Conservation (phyloP, 2,797 vertebrate genomes). For the Menidia menidia region DNA sequence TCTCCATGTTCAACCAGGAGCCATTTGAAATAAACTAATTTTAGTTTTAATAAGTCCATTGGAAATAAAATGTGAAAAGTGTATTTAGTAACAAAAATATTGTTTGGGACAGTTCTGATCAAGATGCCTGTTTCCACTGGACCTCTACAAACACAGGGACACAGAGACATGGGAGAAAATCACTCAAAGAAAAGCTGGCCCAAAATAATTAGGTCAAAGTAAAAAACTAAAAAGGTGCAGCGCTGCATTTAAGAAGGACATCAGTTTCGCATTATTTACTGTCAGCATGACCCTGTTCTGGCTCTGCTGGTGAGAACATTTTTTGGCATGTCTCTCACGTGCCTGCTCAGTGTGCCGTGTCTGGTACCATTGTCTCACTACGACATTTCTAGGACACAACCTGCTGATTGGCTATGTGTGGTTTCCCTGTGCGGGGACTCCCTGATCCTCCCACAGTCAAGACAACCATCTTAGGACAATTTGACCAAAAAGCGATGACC, state of each 20-base stretch:
- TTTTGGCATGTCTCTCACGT: constrained; percentile 4
- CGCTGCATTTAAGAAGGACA: not conserved
- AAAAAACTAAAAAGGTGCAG: constrained; percentile 4
- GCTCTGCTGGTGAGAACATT: not conserved
- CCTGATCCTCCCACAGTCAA: too few species aligned
- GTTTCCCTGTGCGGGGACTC: too few species aligned
- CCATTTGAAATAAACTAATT: not conserved
- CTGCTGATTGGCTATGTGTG: not conserved
- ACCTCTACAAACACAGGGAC: constrained; percentile 3
- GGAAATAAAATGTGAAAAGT: too few species aligned
- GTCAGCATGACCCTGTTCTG: constrained; percentile 22
- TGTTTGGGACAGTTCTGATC: not conserved
- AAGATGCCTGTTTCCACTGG: not conserved
- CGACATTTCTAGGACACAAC: not conserved
- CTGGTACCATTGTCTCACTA: not conserved
- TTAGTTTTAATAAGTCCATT: too few species aligned
- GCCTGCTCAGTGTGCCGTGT: not conserved
- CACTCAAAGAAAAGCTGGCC: constrained; percentile 4
- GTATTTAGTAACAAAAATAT: too few species aligned
- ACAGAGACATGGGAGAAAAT: not conserved
- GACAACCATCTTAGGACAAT: too few species aligned
- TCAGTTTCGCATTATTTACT: constrained; percentile 20
- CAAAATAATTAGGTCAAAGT: constrained; percentile 25
- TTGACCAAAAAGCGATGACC: too few species aligned
- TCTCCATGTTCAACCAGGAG: not conserved